Conservation (phyloP, 64 coral and sea anemone genomes). For the Montipora capricornis region DNA sequence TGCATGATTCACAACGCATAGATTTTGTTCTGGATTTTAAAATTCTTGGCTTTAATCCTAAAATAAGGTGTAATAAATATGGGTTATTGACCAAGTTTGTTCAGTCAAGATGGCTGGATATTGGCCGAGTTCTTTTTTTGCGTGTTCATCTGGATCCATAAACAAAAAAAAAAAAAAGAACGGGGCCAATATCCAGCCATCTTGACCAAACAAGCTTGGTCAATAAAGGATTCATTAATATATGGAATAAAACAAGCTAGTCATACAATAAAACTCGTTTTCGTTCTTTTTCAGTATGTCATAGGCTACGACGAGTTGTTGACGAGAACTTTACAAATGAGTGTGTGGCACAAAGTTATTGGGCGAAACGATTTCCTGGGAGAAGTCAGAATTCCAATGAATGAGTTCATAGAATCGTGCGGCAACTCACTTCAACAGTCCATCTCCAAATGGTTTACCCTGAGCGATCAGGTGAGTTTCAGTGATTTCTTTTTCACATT, state of each 20-base stretch:
- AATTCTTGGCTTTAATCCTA: no score
- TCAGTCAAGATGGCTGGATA: no score
- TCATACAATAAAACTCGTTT: neutral
- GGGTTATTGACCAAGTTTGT: no score
- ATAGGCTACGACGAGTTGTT: conserved; percentile 90
- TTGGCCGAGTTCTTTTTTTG: no score
- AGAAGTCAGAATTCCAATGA: conserved; percentile 85
- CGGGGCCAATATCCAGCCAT: no score
- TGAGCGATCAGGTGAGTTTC: conserved; percentile 40
- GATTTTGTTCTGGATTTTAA: no score
- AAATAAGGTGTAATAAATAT: no score
- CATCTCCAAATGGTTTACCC: conserved; percentile 48
- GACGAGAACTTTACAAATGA: conserved; percentile 77
- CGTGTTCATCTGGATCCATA: no score
- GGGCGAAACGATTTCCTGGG: conserved; percentile 89
- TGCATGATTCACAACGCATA: no score
- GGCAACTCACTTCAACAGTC: conserved; percentile 40
- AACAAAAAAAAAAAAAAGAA: no score
- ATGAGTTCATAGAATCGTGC: conserved; percentile 39
- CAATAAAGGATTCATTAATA: no score
- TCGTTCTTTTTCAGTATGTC: conserved; percentile 64
- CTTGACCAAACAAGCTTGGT: no score
- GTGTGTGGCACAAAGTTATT: conserved; percentile 88
- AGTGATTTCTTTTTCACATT: neutral
- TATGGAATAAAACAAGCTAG: neutral